These are phyloP conservation scores for Pogonus chalceus DNA, from an alignment of 1,140 invertebrate species.

Conservation along the genomic window DNA sequence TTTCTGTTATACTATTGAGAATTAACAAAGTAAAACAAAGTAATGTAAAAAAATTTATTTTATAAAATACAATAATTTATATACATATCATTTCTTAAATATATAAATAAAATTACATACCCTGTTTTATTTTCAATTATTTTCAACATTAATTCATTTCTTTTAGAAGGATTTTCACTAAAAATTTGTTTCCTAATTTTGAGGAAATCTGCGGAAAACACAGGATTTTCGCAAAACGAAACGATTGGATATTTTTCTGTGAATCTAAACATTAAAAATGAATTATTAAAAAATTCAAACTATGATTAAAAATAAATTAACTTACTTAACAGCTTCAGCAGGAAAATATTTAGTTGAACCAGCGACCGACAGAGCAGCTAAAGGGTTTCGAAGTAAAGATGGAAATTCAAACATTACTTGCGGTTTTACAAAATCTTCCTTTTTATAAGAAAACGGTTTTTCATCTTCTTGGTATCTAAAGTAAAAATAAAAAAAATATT, in stretches of 20 bases:
- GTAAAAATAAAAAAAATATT: slow-evolving; percentile 8
- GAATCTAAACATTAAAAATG: slow-evolving; percentile 20
- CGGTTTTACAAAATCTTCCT: slow-evolving; percentile 7
- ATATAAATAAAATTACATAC: no score
- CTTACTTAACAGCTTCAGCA: slow-evolving; percentile 23
- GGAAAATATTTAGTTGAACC: slow-evolving; percentile 20
- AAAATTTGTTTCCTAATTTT: slow-evolving; percentile 20
- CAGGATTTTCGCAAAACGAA: slow-evolving; percentile 20
- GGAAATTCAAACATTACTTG: slow-evolving; percentile 22
- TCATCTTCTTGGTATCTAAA: slow-evolving; percentile 17
- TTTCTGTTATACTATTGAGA: no score
- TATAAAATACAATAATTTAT: no score
- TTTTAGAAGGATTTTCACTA: slow-evolving; percentile 14
- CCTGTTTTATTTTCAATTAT: not conserved
- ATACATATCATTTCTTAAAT: no score
- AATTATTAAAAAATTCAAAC: not conserved
- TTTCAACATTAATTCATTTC: not conserved
- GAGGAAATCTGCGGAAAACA: slow-evolving; percentile 13
- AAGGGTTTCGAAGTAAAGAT: slow-evolving; percentile 18
- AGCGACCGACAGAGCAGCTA: slow-evolving; percentile 16
- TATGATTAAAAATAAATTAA: slow-evolving; percentile 5
- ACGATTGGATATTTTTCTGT: slow-evolving; percentile 22
- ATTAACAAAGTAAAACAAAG: no score
- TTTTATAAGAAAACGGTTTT: not conserved
- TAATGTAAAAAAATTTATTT: no score